These are phyloP conservation scores for Gymnothorax javanicus DNA, from an alignment of 2,797 vertebrate species.

Conservation along the genomic window DNA sequence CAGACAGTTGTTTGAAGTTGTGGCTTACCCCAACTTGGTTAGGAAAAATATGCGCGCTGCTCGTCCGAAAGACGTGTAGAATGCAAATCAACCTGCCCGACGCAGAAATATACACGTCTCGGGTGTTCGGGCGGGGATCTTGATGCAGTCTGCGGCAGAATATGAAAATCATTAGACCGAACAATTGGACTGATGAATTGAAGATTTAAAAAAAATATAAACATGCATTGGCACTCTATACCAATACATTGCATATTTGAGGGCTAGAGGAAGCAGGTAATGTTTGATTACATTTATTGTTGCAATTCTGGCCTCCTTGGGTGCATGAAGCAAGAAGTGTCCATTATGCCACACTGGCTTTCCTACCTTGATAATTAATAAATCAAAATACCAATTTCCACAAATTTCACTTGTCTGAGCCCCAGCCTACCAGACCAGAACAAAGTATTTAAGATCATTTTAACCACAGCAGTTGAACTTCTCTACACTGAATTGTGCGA, in stretches of 20 bases:
- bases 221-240: slow-evolving; percentile 9
- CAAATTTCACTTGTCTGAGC: slow-evolving; percentile 36
- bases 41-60: no score
- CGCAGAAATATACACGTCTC: no score
- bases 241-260: not conserved
- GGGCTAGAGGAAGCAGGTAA: not conserved
- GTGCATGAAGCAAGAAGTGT: slow-evolving; percentile 12
- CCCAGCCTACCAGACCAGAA: slow-evolving; percentile 13
- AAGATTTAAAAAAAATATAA: not conserved
- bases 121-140: no score
- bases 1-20: no score
- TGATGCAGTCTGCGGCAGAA: not conserved
- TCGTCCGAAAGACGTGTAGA: no score
- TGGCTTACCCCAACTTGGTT: no score
- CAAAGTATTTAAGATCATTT: not conserved
- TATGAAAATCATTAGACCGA: slow-evolving; percentile 20
- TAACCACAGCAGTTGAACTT: not conserved
- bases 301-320: not conserved
- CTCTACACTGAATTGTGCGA: not conserved
- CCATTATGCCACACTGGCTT: slow-evolving; percentile 65
- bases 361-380: slow-evolving; percentile 47
- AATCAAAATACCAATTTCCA: slow-evolving; percentile 32
- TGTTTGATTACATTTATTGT: slow-evolving; percentile 18
- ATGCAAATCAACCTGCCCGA: no score
- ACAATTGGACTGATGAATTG: slow-evolving; percentile 17